Evolutionary conservation across 2,888 invertebrate genomes (phyloP).

Genomic region (Corbicula japonica): DNA sequence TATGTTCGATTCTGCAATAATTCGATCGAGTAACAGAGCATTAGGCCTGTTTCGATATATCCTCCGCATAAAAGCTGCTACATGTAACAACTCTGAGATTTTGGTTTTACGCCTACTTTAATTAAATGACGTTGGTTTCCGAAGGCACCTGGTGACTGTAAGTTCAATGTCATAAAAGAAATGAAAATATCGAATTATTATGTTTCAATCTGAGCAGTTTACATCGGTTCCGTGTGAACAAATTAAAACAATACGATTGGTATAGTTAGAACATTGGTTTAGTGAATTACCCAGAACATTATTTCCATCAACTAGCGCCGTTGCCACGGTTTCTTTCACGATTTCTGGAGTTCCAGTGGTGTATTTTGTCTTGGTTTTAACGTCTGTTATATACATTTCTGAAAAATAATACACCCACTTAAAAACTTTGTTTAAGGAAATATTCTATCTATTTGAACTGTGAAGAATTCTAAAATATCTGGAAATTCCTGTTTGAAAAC

Average conservation of each 20-base stretch:
- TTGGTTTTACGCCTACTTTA: no score
- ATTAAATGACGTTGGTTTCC: no score
- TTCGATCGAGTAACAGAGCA: no score
- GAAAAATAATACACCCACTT: constrained; percentile 73
- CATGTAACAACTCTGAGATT: no score
- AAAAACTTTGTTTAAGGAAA: background rate
- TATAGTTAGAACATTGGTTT: background rate
- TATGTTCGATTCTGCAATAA: no score
- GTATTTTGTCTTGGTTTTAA: constrained; percentile 89
- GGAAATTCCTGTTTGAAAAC: background rate
- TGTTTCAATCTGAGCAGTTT: no score
- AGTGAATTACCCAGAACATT: constrained; percentile 91
- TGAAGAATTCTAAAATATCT: background rate
- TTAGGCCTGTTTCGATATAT: no score
- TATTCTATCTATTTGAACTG: background rate
- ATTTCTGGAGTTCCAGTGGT: constrained; percentile 89
- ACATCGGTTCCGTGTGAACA: no score
- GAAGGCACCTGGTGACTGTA: background rate
- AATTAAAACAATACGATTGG: background rate
- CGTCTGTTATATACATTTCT: constrained; percentile 94
- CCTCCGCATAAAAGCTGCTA: no score
- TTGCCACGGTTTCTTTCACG: constrained; percentile 89
- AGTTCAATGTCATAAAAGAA: background rate
- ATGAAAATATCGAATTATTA: background rate
- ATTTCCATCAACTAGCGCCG: constrained; percentile 91